Conservation (phyloP, 2,888 invertebrate genomes). For the Pasiphila rectangulata region DNA sequence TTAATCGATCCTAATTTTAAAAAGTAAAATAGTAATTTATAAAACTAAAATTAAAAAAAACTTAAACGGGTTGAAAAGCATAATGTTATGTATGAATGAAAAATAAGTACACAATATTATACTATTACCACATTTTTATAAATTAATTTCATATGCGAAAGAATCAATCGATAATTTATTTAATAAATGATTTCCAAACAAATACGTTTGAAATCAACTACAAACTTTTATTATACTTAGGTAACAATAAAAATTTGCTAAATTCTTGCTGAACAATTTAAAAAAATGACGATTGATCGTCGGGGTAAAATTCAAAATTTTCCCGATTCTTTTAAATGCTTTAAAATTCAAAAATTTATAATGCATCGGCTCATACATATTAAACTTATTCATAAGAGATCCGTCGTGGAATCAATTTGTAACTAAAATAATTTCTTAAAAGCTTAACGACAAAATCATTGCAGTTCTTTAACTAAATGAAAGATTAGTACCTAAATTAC, state of each 20-base stretch:
- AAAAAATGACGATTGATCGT: constrained; percentile 29
- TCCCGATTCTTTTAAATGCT: constrained; percentile 44
- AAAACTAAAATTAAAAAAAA: neutral
- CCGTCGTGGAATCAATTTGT: constrained; percentile 52
- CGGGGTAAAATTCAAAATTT: constrained; percentile 58
- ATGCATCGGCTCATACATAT: constrained; percentile 43
- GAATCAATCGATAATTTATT: too few relatives aligned
- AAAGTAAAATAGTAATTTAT: too few relatives aligned
- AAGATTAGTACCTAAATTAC: constrained; percentile 30
- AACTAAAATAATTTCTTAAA: constrained; percentile 38
- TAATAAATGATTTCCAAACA: too few relatives aligned
- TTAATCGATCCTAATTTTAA: neutral
- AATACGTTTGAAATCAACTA: constrained; percentile 11
- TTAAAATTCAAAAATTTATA: constrained; percentile 42
- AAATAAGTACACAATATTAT: too few relatives aligned
- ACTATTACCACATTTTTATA: too few relatives aligned
- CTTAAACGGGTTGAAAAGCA: too few relatives aligned
- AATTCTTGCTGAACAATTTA: constrained; percentile 22
- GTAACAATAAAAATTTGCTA: constrained; percentile 22
- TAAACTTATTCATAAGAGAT: constrained; percentile 62
- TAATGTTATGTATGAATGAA: neutral
- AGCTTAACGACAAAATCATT: constrained; percentile 28
- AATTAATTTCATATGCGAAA: too few relatives aligned
- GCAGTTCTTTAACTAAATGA: constrained; percentile 23
- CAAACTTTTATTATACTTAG: constrained; percentile 16